Evolutionary conservation across 2,888 invertebrate species (phyloP).

Genomic region (Pecten maximus): DNA sequence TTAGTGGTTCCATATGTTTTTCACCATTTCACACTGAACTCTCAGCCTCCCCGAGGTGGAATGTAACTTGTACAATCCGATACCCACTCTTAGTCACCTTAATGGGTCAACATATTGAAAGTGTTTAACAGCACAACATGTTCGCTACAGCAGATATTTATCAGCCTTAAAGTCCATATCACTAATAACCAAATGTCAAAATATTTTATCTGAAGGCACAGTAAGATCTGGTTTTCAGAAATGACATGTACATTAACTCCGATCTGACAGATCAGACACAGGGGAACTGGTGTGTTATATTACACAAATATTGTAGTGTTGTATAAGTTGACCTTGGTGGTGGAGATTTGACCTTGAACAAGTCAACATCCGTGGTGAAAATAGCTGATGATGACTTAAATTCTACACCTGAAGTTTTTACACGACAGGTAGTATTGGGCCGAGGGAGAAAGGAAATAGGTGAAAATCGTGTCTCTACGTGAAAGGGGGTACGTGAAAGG

Average conservation of each 20-base stretch:
- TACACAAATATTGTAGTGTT: background rate
- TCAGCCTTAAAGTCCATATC: background rate
- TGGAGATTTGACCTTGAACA: background rate
- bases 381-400: background rate
- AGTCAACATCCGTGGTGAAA: background rate
- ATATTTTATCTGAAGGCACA: background rate
- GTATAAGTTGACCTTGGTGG: background rate
- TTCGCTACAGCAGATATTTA: background rate
- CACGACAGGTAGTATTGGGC: background rate
- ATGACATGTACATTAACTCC: background rate
- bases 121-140: constrained; percentile 24
- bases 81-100: background rate
- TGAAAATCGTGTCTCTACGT: background rate
- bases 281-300: too few relatives aligned
- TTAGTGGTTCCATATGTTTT: background rate
- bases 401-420: background rate
- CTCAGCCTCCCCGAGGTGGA: background rate
- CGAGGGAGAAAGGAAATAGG: background rate
- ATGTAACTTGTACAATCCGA: background rate
- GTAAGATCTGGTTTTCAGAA: background rate
- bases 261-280: background rate
- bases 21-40: background rate
- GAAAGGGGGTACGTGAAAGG: background rate
- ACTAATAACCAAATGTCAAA: constrained; percentile 14
- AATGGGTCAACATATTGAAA: constrained; percentile 4